Base-by-base conservation (phyloP, 2,888 invertebrate species). In the Drosophila monieri region DNA sequence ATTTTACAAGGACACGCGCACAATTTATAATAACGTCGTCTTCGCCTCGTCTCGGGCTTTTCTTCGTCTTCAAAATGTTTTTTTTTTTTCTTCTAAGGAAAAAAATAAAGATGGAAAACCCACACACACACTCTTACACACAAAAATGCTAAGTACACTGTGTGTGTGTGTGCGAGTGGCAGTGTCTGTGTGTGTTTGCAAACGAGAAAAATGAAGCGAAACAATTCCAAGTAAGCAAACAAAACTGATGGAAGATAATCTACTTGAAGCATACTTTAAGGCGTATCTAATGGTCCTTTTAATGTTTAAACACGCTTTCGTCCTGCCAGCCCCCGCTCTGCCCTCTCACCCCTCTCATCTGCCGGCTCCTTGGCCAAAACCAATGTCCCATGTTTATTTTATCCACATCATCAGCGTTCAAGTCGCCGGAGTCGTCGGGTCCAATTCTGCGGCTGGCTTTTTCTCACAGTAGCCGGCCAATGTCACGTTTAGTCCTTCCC, bases 271-370 rank as follows among this genome's bases (percentile, higher is more conserved):
- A 88, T 89, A 88, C 89, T 89, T 90, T 89, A 89, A 89, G 90
- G 89, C 89, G 89, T 88, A 88, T 89, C 88, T 89, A 90, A 89
- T 90, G 88, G 88, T 86, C 87, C 88, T 89, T 87, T 89, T 87
- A 89, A 85, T 87, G 83, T 88, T 88, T 85, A 84, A 90, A 89
- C 86, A 86, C 79, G 84, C 89, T 84, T 88, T 86, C 86, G 70
- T 78, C 75, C 79, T 59, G 18, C 9, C 35, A 32, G 8, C 23
- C 23, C 14, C n/a, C 39, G 27, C 6, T 25, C 61, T 39, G 18
- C 37, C 25, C 51, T 8, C 39, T 27, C 8, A 14, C 0, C 30
- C 1, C 9, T 1, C n/a, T 14, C 0, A 12, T 12, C 47, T 3
- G 6, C 6, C 8, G 12, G 6, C 21, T 37, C 55, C 37, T 51